Evolutionary conservation across 2,888 invertebrate genomes (phyloP).

Genomic region (Drosophila nigritarsus): DNA sequence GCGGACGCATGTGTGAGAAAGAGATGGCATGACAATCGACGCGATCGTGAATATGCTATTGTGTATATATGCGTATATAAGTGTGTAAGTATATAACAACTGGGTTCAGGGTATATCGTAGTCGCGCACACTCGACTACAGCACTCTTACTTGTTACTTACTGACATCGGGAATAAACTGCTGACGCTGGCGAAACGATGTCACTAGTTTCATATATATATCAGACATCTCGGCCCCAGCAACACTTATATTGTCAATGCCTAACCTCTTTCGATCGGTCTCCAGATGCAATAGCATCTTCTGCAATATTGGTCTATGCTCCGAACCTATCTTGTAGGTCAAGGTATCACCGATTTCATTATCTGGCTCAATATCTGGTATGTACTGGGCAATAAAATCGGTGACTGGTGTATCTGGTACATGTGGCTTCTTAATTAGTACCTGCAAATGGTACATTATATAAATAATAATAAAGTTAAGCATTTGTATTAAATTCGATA

Average conservation of each 20-base stretch:
- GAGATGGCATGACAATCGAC: too few species aligned
- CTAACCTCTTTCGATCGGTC: conserved; percentile 58
- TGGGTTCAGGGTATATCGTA: too few species aligned
- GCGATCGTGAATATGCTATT: too few species aligned
- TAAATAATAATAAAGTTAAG: not conserved
- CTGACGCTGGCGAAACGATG: conserved; percentile 58
- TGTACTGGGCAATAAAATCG: conserved; percentile 51
- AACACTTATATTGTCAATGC: conserved; percentile 68
- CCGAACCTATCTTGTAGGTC: conserved; percentile 55
- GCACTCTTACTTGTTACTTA: conserved; percentile 48
- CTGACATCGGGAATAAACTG: conserved; percentile 73
- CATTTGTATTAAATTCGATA: not conserved
- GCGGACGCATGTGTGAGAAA: too few species aligned
- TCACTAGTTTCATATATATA: conserved; percentile 71
- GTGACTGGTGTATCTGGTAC: conserved; percentile 68
- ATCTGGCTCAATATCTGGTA: conserved; percentile 60
- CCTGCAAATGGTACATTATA: conserved; percentile 33
- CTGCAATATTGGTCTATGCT: conserved; percentile 55
- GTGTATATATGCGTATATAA: too few species aligned
- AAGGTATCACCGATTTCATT: conserved; percentile 77
- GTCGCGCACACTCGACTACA: too few species aligned
- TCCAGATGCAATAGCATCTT: conserved; percentile 71
- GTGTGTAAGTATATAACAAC: too few species aligned
- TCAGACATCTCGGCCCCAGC: conserved; percentile 69
- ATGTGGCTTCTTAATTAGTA: conserved; percentile 67